Base-by-base conservation (phyloP, 1,140 invertebrate genomes). In the Pseudomyrmex pallidus region DNA sequence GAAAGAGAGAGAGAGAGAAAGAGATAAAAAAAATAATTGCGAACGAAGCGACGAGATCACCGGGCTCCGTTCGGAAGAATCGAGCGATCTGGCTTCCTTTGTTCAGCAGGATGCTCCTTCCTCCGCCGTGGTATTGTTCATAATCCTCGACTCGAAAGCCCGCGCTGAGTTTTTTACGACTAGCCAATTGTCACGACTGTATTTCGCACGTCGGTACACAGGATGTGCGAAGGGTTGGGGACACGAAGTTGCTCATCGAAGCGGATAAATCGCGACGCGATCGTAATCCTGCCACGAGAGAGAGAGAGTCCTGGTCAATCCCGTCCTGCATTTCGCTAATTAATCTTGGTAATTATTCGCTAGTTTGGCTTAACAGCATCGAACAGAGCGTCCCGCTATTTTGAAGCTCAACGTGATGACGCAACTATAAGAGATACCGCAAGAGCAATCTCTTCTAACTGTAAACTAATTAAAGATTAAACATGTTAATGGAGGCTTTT, bases 21-120 rank as follows among this genome's bases (percentile, higher is more conserved):
- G 12, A 54, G 12, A 13, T 46, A 17, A 20, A 54, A 63, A 87
- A 87, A 86, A 87, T 87, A 87, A 87, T 87, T 74, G 84, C 77
- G 77, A 74, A 59, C 76, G 76, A 85, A 74, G 68, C 68, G 63
- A 35, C 83, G 54, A 35, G 85, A 86, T 85, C 70, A 57, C 62
- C 54, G 61, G 13, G 46, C 35, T 62, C 66, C 48, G 57, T 63
- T 59, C 54, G 66, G 56, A 72, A 62, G 66, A 80, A 80, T 72
- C 76, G 76, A 80, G 76, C 64, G 66, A 80, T 80, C 76, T 57
- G 54, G 22, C 44, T 70, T 22, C 35, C 76, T 80, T 80, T 80
- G 76, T 80, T 44, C 66, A 44, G 44, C 12, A 59, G 54, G 76
- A 80, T 72, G 76, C 76, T 80, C 54, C 76, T 80, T 80, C 66